phyloP scores from a whole-genome alignment of 2,113 vertebrate genomes.

The Anhinga rufa region DNA sequence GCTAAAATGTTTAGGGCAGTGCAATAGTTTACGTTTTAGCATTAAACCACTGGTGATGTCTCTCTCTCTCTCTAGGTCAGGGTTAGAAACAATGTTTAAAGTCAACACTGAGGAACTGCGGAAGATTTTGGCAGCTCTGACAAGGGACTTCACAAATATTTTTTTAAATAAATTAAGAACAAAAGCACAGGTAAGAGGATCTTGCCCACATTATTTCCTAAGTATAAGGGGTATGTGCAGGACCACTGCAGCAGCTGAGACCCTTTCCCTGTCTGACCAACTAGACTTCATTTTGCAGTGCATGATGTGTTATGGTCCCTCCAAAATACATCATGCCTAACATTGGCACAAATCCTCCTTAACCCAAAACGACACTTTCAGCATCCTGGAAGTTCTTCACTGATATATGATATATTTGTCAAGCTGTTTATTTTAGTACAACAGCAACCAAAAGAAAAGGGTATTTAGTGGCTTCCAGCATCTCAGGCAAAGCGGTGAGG shows the following conservation, averaged over 20 bases:
- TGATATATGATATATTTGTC: not conserved
- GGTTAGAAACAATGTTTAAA: conserved; percentile 42
- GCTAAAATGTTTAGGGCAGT: not conserved
- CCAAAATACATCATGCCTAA: not conserved
- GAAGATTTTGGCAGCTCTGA: conserved; percentile 35
- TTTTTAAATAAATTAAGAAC: conserved; percentile 46
- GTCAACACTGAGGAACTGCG: conserved; percentile 38
- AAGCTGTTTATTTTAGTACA: not conserved
- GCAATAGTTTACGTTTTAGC: not conserved
- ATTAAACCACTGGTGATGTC: not conserved
- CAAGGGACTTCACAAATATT: conserved; percentile 34
- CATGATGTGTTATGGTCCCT: not conserved
- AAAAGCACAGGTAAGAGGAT: conserved; percentile 61
- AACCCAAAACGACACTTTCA: not conserved
- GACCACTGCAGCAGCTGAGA: not conserved
- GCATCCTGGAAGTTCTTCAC: not conserved
- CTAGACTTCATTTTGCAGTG: not conserved
- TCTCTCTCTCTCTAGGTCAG: conserved; percentile 47
- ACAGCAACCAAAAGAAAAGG: not conserved
- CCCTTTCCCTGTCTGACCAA: not conserved
- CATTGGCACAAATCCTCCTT: not conserved
- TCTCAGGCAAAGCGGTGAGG: not conserved
- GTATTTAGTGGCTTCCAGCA: not conserved
- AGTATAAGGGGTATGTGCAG: not conserved
- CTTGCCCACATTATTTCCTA: not conserved